Base-by-base conservation (phyloP, 2,797 vertebrate species). In the Hoplostethus atlanticus region DNA sequence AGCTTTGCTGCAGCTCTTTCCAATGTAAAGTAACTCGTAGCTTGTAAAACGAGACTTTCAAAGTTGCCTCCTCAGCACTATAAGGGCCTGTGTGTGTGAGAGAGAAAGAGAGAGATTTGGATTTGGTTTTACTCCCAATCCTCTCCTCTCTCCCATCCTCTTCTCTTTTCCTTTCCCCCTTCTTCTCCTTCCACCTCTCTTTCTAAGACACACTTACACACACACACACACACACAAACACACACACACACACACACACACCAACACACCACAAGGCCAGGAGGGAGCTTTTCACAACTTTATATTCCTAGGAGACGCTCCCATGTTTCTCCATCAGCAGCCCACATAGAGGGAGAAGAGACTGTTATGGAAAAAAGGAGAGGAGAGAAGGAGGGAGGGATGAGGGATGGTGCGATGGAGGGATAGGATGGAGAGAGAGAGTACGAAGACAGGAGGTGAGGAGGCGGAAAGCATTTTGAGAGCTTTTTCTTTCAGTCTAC, bases 391-490 rank as follows among this genome's bases (percentile, higher is more conserved):
- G 81, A 84, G 78, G 63, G 81, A 84, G 75, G 62, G 66, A 77
- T 58, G 70, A 36, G 77, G 61, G 10, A 60, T 28, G 28, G 28
- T 1, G 3, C 28, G 28, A 28, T 28, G 28, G 28, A 79, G 70
- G 40, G 71, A 74, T 25, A n/a, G 63, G 50, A 75, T 69, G 71
- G 73, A 83, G 71, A 83, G 71, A 78, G 16, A 67, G 64, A 80
- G 73, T 7, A 31, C 61, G 34, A 8, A 71, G 85, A 86, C 90
- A 91, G 87, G 84, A 89, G 88, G 84, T 89, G 89, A 86, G 87
- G 85, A 84, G 90, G 89, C 83, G 84, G 83, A 51, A 86, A 81
- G 73, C 81, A 77, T 75, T 88, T 85, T 89, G 83, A 80, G 82
- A 88, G 83, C 80, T 88, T 69, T 70, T 72, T 75, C 46, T 42